Evolutionary conservation across 2,113 vertebrate species (phyloP), one percentile per base, ranked within the genome.

Genomic region (Callipepla californica): DNA sequence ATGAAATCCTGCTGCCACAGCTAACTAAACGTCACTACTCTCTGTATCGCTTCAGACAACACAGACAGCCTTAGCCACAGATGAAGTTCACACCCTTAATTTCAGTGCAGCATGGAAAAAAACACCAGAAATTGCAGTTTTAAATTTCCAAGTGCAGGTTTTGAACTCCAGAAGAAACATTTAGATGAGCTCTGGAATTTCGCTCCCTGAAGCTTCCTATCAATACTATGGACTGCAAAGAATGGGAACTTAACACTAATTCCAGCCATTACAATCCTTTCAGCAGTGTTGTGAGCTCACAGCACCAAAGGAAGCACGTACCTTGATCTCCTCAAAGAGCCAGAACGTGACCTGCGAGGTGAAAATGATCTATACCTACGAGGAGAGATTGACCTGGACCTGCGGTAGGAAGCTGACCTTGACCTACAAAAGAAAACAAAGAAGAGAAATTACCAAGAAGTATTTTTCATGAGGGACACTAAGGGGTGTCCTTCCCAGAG

Each of bases 381-480:
- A 90, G 98, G 98, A 94, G 98, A 98, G 4, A 97, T 96, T 42
- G 98, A 99, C 83, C 98, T 97, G 75, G 98, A 98, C 84, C 98
- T 93, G 72, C 97, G 97, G 80, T 97, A 97, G 78, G 98, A 98
- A 83, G 97, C 98, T 59, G 98, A 98, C 81, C 98, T 96, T 23
- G 98, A 98, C 6, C 98, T 98, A 20, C 42, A 94, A 61, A 67
- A 74, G 55, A 9, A 34, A 38, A 55, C 48, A 19, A n/a, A 51
- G 25, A n/a, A 32, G 3, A 5, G 32, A 12, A 26, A 21, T 74
- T 14, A 83, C 1, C 11, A 4, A 30, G 36, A 36, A 1, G 15
- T 3, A 28, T 16, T 48, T 85, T 12, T 5, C 21, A 32, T 7
- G 57, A 15, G 0, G 8, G 30, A 6, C 3, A 32, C 4, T 40